These are phyloP conservation scores for Dolomedes plantarius DNA, from an alignment of 2,888 invertebrate species.

Conservation along the genomic window DNA sequence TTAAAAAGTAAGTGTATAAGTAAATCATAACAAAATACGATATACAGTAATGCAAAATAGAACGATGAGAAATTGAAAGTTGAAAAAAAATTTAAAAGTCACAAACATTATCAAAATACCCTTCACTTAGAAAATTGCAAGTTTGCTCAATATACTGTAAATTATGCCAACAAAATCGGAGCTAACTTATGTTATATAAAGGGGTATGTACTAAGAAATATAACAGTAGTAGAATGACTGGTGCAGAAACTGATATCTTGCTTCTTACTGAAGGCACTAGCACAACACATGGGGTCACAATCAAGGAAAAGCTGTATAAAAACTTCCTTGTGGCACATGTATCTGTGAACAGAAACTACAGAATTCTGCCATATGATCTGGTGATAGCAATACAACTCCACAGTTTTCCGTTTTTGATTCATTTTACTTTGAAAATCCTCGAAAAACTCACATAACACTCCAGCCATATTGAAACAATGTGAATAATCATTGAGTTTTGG, in stretches of 20 bases:
- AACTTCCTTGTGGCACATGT: conserved; percentile 71
- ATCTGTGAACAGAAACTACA: conserved; percentile 70
- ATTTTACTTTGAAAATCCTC: too few species aligned
- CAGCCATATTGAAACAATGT: too few species aligned
- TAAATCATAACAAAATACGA: too few species aligned
- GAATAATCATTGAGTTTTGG: too few species aligned
- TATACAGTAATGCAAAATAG: too few species aligned
- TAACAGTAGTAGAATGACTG: conserved; percentile 66
- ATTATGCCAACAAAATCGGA: conserved; percentile 53
- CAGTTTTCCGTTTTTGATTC: too few species aligned
- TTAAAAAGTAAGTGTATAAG: too few species aligned
- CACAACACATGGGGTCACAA: conserved; percentile 72
- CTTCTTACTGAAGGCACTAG: conserved; percentile 72
- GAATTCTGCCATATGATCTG: conserved; percentile 65
- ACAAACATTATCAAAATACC: conserved; percentile 32
- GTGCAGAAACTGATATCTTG: conserved; percentile 71
- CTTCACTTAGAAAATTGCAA: conserved; percentile 35
- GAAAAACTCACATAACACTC: too few species aligned
- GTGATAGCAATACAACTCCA: conserved; percentile 51
- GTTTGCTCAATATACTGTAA: conserved; percentile 40
- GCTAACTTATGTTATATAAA: conserved; percentile 57
- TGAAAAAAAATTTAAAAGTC: too few species aligned
- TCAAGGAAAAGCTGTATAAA: conserved; percentile 71
- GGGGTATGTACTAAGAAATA: conserved; percentile 56
- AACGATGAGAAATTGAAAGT: too few species aligned